Evolutionary conservation across 1,140 invertebrate species (phyloP).

Genomic region (Conus ventricosus): DNA sequence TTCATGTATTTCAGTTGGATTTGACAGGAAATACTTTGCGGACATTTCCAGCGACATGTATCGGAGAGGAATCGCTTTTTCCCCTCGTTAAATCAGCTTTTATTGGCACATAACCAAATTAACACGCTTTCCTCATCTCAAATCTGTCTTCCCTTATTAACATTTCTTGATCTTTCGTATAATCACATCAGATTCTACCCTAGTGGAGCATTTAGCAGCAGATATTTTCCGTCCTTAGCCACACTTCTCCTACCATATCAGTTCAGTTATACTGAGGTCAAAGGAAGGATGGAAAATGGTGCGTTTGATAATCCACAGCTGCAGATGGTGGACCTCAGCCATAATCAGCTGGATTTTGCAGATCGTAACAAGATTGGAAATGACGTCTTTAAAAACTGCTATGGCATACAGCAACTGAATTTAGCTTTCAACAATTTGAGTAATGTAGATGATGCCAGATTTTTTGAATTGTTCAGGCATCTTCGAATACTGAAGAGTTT

Average conservation of each 20-base stretch:
- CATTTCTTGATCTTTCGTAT: neutral
- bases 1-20: neutral
- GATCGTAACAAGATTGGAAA: neutral
- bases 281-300: neutral
- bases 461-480: neutral
- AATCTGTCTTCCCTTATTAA: neutral
- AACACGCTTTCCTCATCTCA: too few relatives aligned
- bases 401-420: neutral
- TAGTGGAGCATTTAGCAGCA: neutral
- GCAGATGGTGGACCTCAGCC: neutral
- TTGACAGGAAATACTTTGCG: neutral
- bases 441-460: neutral
- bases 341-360: neutral
- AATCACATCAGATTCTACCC: neutral
- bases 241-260: neutral
- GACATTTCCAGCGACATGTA: neutral
- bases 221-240: neutral
- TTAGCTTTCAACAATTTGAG: neutral
- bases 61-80: neutral
- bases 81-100: neutral
- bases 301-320: neutral
- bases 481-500: neutral
- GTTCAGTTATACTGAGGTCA: neutral
- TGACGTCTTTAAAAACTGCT: neutral
- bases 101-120: neutral